A percentile compares a stretch with the other conserved stretches of the same genome.
Evolutionary conservation across 2,888 invertebrate species (phyloP).

Genomic region (Drosophila mayaguana): DNA sequence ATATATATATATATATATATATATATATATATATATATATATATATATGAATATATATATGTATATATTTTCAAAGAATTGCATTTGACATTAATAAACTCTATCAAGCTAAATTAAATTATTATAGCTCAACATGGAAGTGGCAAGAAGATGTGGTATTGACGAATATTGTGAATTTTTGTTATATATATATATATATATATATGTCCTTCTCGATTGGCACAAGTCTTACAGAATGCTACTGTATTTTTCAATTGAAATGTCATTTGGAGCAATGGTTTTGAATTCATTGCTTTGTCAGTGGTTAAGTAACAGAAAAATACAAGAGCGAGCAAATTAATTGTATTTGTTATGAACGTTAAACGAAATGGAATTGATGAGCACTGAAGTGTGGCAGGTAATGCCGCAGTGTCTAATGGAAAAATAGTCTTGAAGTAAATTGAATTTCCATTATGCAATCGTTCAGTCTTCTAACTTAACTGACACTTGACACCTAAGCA

Average conservation of each 20-base stretch:
- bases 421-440: constrained; percentile 51
- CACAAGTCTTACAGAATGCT: constrained; percentile 2
- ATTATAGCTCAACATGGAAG: background rate
- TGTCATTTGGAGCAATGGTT: constrained; percentile 2
- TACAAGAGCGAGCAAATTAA: constrained; percentile 23
- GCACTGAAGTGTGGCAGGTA: constrained; percentile 27
- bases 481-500: constrained; percentile 73
- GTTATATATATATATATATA: background rate
- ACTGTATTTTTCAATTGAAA: constrained; percentile 19
- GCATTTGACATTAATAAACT: constrained; percentile 5
- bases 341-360: constrained; percentile 36
- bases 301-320: constrained; percentile 16
- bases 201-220: too few relatives aligned
- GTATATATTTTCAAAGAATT: background rate
- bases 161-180: constrained; percentile 5
- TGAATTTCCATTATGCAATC: constrained; percentile 72
- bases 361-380: constrained; percentile 23
- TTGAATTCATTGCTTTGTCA: constrained; percentile 17
- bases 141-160: background rate
- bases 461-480: constrained; percentile 67
- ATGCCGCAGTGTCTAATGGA: constrained; percentile 19
- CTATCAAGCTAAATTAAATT: constrained; percentile 1
- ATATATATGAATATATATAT: too few relatives aligned
- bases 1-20: too few relatives aligned
- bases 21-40: too few relatives aligned